phyloP scores from a whole-genome alignment of 2,888 invertebrate genomes.

The Thelaira solivaga region DNA sequence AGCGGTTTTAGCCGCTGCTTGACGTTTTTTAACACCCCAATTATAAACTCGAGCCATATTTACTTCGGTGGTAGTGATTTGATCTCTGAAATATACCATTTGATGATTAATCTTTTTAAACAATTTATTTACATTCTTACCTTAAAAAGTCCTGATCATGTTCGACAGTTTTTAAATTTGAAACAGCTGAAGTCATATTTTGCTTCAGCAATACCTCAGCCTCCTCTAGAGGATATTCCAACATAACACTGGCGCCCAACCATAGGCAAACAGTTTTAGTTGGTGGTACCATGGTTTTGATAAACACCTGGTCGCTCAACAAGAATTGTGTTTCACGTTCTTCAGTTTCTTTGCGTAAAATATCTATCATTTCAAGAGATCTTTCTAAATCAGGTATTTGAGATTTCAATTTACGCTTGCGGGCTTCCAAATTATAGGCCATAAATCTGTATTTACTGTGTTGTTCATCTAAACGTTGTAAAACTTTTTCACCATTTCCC shows the following conservation, averaged over 20 bases:
- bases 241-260: constrained; percentile 96
- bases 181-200: constrained; percentile 89
- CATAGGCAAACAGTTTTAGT: constrained; percentile 92
- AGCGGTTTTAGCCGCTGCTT: constrained; percentile 81
- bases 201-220: constrained; percentile 89
- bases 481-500: constrained; percentile 89
- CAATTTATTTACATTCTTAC: constrained; percentile 72
- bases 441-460: constrained; percentile 98
- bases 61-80: constrained; percentile 98
- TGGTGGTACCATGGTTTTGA: constrained; percentile 89
- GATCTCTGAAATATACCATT: constrained; percentile 88
- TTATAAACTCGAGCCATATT: constrained; percentile 99
- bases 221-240: constrained; percentile 95
- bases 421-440: constrained; percentile 93
- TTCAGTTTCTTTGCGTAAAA: constrained; percentile 88
- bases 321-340: constrained; percentile 91
- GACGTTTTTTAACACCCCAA: constrained; percentile 96
- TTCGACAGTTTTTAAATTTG: constrained; percentile 89
- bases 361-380: constrained; percentile 93
- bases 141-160: constrained; percentile 95
- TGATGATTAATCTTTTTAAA: neutral
- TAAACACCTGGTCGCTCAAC: constrained; percentile 93
- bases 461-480: constrained; percentile 92
- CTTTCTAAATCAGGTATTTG: constrained; percentile 97
- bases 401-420: constrained; percentile 89